phyloP scores from a whole-genome alignment of 2,888 invertebrate species.

The Cremastinae sp. region DNA sequence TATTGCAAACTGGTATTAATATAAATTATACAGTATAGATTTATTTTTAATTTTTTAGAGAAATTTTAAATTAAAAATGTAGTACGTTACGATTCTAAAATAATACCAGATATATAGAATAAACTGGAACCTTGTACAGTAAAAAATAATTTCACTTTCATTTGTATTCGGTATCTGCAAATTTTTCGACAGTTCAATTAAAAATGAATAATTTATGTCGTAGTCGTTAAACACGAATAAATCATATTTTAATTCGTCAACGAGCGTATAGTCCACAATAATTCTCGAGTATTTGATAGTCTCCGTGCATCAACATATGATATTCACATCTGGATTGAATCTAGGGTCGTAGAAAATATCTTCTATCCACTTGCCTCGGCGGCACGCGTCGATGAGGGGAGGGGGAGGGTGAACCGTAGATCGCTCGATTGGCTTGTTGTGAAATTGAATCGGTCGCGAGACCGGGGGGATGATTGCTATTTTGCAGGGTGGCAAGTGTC shows the following conservation, averaged over 20 bases:
- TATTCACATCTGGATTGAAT: conserved; percentile 50
- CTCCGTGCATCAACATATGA: conserved; percentile 25
- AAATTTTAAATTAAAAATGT: too few relatives aligned
- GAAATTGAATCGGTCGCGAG: conserved; percentile 69
- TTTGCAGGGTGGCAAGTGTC: conserved; percentile 60
- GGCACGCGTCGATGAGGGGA: conserved; percentile 67
- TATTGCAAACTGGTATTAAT: too few relatives aligned
- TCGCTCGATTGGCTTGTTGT: conserved; percentile 74
- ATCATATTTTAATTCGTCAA: conserved; percentile 2
- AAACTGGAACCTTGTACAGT: too few relatives aligned
- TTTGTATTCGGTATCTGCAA: too few relatives aligned
- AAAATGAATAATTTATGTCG: too few relatives aligned
- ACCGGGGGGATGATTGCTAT: conserved; percentile 49
- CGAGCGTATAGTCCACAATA: neutral
- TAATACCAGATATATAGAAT: too few relatives aligned
- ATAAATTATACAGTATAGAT: too few relatives aligned
- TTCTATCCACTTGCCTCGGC: conserved; percentile 49
- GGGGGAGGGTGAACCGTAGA: conserved; percentile 48
- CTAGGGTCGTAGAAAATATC: conserved; percentile 14
- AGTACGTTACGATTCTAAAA: too few relatives aligned
- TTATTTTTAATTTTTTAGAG: too few relatives aligned
- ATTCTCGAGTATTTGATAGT: neutral
- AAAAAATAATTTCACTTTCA: too few relatives aligned
- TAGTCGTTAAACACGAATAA: too few relatives aligned
- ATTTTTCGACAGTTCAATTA: too few relatives aligned